Base-by-base conservation (phyloP, 2,888 invertebrate genomes). In the Cryptophagus acutangulus region DNA sequence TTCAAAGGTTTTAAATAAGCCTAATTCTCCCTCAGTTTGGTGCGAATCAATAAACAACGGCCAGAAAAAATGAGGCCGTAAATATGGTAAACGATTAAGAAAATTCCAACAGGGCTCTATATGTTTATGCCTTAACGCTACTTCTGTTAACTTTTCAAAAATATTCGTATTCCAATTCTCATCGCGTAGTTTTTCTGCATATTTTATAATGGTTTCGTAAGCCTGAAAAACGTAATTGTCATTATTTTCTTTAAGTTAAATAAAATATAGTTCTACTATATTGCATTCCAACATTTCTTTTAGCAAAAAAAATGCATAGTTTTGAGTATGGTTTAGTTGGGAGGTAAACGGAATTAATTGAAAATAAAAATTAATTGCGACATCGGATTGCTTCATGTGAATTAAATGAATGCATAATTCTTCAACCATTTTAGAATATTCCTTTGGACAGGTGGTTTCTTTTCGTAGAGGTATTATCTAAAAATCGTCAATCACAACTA, bases 61-160 rank as follows among this genome's bases (percentile, higher is more conserved):
- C 82, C 82, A 82, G 58, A 81, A 82, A 58, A 76, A 83, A 51
- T 83, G 82, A 0, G 79, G 71, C 10, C 79, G 70, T 2, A 78
- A 40, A 14, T 38, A 36, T 14, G 39, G 12, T 6, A 63, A 41
- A 33, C 49, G 48, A 36, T 52, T 62, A 30, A 79, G 70, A 49
- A 77, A 41, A 26, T 69, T 68, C 18, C 74, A 48, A 0, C 75
- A 73, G 2, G 74, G 45, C 0, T 74, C 70, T 1, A 66, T 59
- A 45, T 74, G 73, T 17, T 69, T 69, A 5, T 63, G 51, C 40
- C 70, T 74, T 36, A 82, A 55, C 0, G 79, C 75, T 25, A 71
- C 45, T 29, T 65, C 57, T 0, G 72, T 52, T 36, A 72, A 62
- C 35, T 61, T 55, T 1, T 58, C 39, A 0, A 58, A 40, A 10